Base-by-base conservation (phyloP, 2,888 invertebrate species). In the Apamea monoglypha region DNA sequence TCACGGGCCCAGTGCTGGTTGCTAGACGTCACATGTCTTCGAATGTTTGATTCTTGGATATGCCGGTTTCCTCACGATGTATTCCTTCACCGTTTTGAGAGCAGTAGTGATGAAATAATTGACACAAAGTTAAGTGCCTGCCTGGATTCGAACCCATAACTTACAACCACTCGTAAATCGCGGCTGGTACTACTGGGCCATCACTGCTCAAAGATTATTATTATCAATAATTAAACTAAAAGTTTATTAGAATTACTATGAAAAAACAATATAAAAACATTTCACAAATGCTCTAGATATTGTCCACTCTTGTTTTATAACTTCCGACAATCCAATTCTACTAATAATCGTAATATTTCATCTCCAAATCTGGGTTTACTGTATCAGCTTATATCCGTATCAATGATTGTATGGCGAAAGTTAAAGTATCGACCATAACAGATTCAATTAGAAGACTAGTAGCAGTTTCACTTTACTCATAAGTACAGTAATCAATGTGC, bases 371-470 rank as follows among this genome's bases (percentile, higher is more conserved):
- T n/a, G 7, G 6, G 8, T 67, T 53, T 12, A n/a, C 7, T 56
- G 50, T 80, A 61, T 32, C 25, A 36, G 0, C 40, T 36, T 67
- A 61, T 44, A 18, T n/a, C 47, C 40, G 5, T 50, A 75, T 66
- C 16, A 76, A 76, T 29, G n/a, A 16, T 21, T n/a, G 32, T 32
- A 72, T 50, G 7, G 56, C 61, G 50, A 72, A 82, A 72, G 77
- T 74, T 81, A 7, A 64, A 81, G 64, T 32, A 74, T 72, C 67
- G 12, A 18, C 73, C 50, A 71, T 83, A 80, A 67, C 74, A 61
- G 71, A 84, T 77, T 84, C 74, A 78, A 85, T 82, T 85, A 85
- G 25, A 16, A 36, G n/a, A 56, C 18, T 84, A 74, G 75, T 53
- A 66, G 61, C 64, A 67, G 70, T 73, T 76, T 6, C 21, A 18